Base-by-base conservation (phyloP, 2,888 invertebrate species). In the Sepioteuthis lessoniana region DNA sequence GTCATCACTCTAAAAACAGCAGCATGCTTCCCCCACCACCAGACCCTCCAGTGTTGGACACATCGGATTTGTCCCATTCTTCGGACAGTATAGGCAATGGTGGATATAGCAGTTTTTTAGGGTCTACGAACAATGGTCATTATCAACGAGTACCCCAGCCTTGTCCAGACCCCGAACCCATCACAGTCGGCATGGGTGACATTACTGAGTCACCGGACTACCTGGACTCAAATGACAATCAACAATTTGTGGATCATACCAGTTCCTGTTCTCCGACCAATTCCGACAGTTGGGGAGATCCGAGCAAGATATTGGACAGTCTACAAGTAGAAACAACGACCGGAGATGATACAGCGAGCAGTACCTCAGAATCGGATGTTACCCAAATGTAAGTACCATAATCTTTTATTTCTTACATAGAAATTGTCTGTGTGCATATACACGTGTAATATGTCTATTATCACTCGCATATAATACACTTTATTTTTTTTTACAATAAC, bases 351-450 rank as follows among this genome's bases (percentile, higher is more conserved):
- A 93, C 93, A 5, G 93, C 93, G 55, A 93, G 93, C 55, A 93
- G 93, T 55, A 93, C 93, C 60, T 93, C 93, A 3, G 93, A 93
- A 60, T 93, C 93, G 21, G 93, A 93, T 47, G 93, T 60, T 38
- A 93, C 93, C 5, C 93, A 93, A 93, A 93, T 93, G 93, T 93
- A 93, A 93, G 93, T 93, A 93, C 76, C n/a, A 1, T 19, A 47
- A 16, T 35, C 21, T 38, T 25, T 28, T 46, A 21, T 25, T 37
- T 46, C n/a, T 47, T n/a, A 31, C 28, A n/a, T 42, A 46, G 42
- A 42, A 42, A 42, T 42, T 42, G 42, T 42, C 42, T 42, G 7
- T 42, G 42, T 42, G 7, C 42, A 42, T 42, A 42, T 42, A 50
- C 7, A 55, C 55, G 55, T 55, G 55, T 55, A 55, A 55, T 25